A percentile compares a stretch with the other conserved stretches of the same genome.
These are phyloP conservation scores for Drosophila funebris DNA, from an alignment of 1,140 invertebrate genomes.

Conservation along the genomic window DNA sequence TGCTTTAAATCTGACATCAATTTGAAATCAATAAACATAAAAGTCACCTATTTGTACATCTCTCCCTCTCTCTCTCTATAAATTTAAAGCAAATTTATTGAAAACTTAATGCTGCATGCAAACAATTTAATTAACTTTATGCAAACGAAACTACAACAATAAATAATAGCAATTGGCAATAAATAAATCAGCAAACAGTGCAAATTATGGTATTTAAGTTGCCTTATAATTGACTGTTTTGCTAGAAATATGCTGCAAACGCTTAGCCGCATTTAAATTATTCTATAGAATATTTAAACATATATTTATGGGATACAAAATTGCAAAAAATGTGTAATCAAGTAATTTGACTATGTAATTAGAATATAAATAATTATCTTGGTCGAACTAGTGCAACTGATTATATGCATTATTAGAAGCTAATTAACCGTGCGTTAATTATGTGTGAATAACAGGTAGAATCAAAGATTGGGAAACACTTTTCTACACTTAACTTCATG, in stretches of 20 bases:
- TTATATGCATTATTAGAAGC: too few species aligned
- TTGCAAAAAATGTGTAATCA: not conserved
- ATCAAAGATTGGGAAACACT: too few species aligned
- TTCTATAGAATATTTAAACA: constrained; percentile 9
- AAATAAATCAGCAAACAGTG: not conserved
- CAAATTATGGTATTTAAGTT: not conserved
- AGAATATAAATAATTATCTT: too few species aligned
- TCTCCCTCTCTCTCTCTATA: not conserved
- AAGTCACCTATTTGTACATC: not conserved
- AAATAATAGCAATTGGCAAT: constrained; percentile 48
- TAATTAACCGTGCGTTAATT: too few species aligned
- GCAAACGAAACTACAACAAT: constrained; percentile 38
- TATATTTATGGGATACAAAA: constrained; percentile 6
- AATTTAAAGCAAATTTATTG: constrained; percentile 65
- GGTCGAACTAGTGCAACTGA: too few species aligned
- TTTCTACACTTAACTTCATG: too few species aligned
- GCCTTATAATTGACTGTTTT: not conserved
- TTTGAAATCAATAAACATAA: not conserved
- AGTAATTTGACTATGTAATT: not conserved
- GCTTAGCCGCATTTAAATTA: constrained; percentile 33
- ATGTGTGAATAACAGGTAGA: too few species aligned
- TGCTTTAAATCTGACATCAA: constrained; percentile 37
- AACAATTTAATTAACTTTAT: constrained; percentile 68
- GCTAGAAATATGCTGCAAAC: constrained; percentile 33
- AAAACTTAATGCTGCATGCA: constrained; percentile 66